Conservation (phyloP, 2,113 vertebrate genomes). For the Hippocampus mohnikei region DNA sequence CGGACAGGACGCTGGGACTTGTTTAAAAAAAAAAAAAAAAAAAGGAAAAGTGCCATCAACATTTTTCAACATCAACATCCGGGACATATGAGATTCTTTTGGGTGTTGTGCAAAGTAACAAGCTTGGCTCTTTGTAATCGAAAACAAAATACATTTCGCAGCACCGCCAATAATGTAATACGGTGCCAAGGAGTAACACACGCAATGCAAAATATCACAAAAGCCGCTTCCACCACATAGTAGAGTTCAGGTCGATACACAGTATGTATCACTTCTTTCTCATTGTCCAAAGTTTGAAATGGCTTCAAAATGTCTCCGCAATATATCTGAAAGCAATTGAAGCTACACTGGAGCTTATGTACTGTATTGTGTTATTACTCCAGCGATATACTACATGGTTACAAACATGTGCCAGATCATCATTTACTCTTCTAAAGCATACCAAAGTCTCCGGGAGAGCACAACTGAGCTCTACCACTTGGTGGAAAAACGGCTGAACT, state of each 20-base stretch:
- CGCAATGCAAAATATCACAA: slow-evolving; percentile 23
- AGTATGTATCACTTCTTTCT: no score
- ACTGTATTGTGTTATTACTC: neutral
- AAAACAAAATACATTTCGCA: slow-evolving; percentile 44
- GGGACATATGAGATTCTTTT: slow-evolving; percentile 5
- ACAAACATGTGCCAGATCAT: neutral
- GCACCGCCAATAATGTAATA: slow-evolving; percentile 27
- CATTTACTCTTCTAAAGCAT: neutral
- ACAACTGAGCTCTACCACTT: neutral
- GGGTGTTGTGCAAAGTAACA: slow-evolving; percentile 48
- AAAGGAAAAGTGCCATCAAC: neutral
- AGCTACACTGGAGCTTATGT: neutral
- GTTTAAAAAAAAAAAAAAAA: slow-evolving; percentile 25
- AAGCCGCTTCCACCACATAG: neutral
- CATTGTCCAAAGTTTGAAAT: no score
- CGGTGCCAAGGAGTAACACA: slow-evolving; percentile 32
- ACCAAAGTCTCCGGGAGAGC: neutral
- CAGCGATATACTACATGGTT: neutral
- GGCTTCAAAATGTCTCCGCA: neutral
- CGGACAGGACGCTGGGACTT: slow-evolving; percentile 52
- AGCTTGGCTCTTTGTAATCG: slow-evolving; percentile 32
- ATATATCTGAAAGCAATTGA: neutral
- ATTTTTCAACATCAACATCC: slow-evolving; percentile 8
- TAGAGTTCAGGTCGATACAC: neutral
- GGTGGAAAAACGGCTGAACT: neutral